Conservation (phyloP, 2,113 vertebrate genomes). For the Eurystomus gularis region DNA sequence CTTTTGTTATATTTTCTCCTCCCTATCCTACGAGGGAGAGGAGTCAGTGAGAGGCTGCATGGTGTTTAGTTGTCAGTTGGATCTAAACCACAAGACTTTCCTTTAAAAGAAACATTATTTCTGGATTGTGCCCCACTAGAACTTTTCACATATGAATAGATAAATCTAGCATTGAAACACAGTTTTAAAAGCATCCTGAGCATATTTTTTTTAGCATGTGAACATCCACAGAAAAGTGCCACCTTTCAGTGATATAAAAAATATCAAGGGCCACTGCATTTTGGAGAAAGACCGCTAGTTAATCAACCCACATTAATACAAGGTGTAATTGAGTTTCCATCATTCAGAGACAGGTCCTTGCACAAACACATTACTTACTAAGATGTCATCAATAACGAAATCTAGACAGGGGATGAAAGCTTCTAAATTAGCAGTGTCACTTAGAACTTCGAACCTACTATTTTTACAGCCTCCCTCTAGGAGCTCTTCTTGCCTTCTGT, state of each 20-base stretch:
- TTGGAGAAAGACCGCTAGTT: background rate
- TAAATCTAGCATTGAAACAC: background rate
- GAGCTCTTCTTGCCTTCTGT: conserved; percentile 49
- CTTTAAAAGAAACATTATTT: background rate
- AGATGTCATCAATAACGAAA: conserved; percentile 66
- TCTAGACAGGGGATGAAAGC: conserved; percentile 55
- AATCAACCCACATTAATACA: conserved; percentile 22
- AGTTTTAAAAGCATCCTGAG: background rate
- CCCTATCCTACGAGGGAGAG: background rate
- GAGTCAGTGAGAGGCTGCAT: background rate
- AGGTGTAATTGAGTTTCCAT: conserved; percentile 44
- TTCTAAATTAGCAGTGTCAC: conserved; percentile 62
- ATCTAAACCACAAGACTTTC: background rate
- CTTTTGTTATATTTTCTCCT: background rate
- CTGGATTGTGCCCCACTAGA: background rate
- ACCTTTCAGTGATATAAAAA: background rate
- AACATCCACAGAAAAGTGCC: background rate
- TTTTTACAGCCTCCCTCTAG: conserved; percentile 59
- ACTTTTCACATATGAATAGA: background rate
- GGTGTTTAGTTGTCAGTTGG: background rate
- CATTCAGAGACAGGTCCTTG: conserved; percentile 25
- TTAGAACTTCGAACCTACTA: conserved; percentile 55
- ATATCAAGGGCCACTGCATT: background rate
- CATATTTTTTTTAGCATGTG: background rate
- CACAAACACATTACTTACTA: conserved; percentile 35